Conservation (phyloP, 2,888 invertebrate species). For the Eilema sororculum region DNA sequence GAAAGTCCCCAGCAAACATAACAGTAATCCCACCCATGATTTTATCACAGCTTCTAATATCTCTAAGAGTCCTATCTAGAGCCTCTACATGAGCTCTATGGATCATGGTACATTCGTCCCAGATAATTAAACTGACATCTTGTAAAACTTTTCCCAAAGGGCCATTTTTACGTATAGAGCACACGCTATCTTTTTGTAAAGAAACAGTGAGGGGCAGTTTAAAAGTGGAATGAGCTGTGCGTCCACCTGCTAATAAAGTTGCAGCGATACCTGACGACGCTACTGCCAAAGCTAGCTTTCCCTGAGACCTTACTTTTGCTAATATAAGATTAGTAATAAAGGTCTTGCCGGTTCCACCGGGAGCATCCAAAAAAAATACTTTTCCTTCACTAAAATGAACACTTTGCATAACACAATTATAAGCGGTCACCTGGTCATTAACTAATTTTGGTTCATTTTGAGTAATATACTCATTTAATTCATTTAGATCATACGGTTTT, state of each 20-base stretch:
- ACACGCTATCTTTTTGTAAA: conserved; percentile 30
- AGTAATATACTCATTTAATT: too few relatives aligned
- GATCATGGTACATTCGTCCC: too few relatives aligned
- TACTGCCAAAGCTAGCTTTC: too few relatives aligned
- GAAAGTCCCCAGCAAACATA: conserved; percentile 41
- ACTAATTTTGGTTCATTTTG: too few relatives aligned
- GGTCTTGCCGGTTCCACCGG: conserved; percentile 26
- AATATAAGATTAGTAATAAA: conserved; percentile 37
- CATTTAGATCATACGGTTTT: conserved; percentile 32
- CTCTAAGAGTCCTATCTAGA: too few relatives aligned
- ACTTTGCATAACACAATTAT: conserved; percentile 33
- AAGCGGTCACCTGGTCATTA: conserved; percentile 32
- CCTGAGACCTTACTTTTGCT: too few relatives aligned
- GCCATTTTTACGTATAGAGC: conserved; percentile 26
- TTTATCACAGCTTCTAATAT: conserved; percentile 25
- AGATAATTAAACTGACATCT: too few relatives aligned
- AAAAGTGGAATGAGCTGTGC: too few relatives aligned
- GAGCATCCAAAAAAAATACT: conserved; percentile 16
- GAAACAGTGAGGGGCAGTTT: conserved; percentile 18
- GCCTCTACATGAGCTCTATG: too few relatives aligned
- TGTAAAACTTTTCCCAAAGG: too few relatives aligned
- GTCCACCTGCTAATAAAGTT: too few relatives aligned
- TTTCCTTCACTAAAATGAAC: conserved; percentile 25
- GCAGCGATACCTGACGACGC: too few relatives aligned
- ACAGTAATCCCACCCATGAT: conserved; percentile 43